Evolutionary conservation across 30 jellyfish, hydroid and myxozoan genomes (phyloP).

Genomic region (Cassiopea andromeda): DNA sequence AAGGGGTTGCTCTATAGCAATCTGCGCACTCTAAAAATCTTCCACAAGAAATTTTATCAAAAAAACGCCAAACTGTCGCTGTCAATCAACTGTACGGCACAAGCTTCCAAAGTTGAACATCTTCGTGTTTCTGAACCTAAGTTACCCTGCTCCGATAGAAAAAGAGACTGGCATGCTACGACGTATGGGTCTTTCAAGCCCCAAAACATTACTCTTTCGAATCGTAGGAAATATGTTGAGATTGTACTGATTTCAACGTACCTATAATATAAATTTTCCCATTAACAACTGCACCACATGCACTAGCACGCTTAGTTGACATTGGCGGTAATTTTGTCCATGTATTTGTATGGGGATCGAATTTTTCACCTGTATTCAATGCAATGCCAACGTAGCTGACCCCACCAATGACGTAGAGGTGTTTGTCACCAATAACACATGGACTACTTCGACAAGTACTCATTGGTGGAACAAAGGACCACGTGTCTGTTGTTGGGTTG

Average conservation of each 20-base stretch:
- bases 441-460: slow-evolving; percentile 98
- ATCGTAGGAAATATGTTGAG: background rate
- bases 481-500: slow-evolving; percentile 94
- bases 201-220: too few relatives aligned
- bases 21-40: too few relatives aligned
- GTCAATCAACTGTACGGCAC: too few relatives aligned
- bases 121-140: too few relatives aligned
- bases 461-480: slow-evolving; percentile 97
- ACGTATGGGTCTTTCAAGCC: too few relatives aligned
- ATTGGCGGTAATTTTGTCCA: slow-evolving; percentile 88
- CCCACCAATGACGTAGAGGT: slow-evolving; percentile 96
- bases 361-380: slow-evolving; percentile 79
- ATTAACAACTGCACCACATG: slow-evolving; percentile 96
- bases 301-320: slow-evolving; percentile 98
- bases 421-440: slow-evolving; percentile 89
- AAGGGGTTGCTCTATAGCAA: too few relatives aligned
- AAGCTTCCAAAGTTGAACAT: too few relatives aligned
- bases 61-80: too few relatives aligned
- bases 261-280: slow-evolving; percentile 92
- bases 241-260: slow-evolving; percentile 10
- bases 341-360: slow-evolving; percentile 94
- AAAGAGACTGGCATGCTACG: too few relatives aligned
- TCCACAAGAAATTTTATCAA: too few relatives aligned
- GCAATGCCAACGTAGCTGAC: slow-evolving; percentile 99
- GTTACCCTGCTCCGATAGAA: too few relatives aligned